Conservation (phyloP, 2,888 invertebrate genomes). For the Exephanes ischioxanthus region DNA sequence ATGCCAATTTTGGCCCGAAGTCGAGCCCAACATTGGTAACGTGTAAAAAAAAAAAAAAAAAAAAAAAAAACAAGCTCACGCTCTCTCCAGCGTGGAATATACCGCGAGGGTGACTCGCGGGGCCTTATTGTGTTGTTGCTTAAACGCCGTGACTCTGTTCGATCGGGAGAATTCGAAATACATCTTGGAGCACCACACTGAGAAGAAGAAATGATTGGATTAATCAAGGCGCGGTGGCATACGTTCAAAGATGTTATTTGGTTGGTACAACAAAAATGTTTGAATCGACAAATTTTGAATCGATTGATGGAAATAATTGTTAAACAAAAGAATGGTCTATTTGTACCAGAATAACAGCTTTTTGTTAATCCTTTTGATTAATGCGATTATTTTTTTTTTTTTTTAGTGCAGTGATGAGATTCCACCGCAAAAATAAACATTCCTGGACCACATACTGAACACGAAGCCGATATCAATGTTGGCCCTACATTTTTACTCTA, state of each 20-base stretch:
- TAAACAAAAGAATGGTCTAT: background rate
- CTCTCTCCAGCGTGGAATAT: background rate
- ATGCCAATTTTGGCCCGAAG: background rate
- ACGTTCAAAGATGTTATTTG: no score
- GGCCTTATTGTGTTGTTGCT: slow-evolving; percentile 29
- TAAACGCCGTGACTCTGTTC: slow-evolving; percentile 22
- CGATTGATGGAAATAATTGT: background rate
- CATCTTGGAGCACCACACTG: slow-evolving; percentile 71
- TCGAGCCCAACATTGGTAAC: background rate
- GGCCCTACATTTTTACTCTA: no score
- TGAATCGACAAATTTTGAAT: no score
- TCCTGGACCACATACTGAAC: background rate
- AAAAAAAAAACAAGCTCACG: background rate
- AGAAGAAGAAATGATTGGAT: no score
- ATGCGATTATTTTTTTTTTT: no score
- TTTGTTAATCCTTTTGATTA: no score
- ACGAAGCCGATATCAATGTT: background rate
- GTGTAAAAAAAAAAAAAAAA: no score
- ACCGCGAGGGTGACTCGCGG: slow-evolving; percentile 30
- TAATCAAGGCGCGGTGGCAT: no score
- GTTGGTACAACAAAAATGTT: no score
- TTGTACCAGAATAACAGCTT: background rate
- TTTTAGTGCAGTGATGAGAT: slow-evolving; percentile 39
- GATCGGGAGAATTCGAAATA: slow-evolving; percentile 72
- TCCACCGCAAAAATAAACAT: background rate